Evolutionary conservation across 2,113 vertebrate genomes (phyloP), one percentile per base, ranked within the genome.

Genomic region (Ursus arctos): DNA sequence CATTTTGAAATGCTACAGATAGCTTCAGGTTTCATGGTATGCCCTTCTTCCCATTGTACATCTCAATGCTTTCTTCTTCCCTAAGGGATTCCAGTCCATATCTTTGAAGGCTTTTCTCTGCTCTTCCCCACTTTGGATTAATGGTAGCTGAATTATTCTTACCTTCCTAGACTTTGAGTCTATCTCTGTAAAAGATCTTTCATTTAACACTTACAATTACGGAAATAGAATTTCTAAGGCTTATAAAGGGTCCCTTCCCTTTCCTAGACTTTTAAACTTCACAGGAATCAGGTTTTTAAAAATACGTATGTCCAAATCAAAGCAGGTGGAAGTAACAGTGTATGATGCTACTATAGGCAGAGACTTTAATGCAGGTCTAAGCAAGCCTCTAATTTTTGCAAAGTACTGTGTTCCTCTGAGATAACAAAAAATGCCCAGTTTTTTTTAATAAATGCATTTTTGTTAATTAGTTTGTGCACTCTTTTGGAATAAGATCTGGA

Each of bases 401-500:
- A 86, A 95, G 16, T 88, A 82, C 55, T 82, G 1, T 83, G 33
- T 10, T 86, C 0, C 36, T 76, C 0, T 63, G 33, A 47, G 10
- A 57, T 69, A 87, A 92, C 71, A 57, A 84, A 91, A 80, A 91
- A 65, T 53, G 16, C 1, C 36, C 2, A 74, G 13, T 11, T 65
- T 28, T 26, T 85, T 71, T 24, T 18, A 51, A 51, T 67, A 88
- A 88, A 82, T 91, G 7, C 6, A 77, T 61, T 49, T 91, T 96
- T 91, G 22, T 72, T 89, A 85, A 94, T 95, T 96, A 88, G 21
- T 85, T 93, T 89, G 63, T 88, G 1, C 3, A 83, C 22, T 82
- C 76, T 36, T 94, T 91, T 55, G 53, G 43, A 83, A 71, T 65
- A 82, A 94, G 28, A 94, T 83, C 36, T 96, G 28, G 16, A 97